Base-by-base conservation (phyloP, 2,113 vertebrate genomes). In the Marcusenius ussheri region DNA sequence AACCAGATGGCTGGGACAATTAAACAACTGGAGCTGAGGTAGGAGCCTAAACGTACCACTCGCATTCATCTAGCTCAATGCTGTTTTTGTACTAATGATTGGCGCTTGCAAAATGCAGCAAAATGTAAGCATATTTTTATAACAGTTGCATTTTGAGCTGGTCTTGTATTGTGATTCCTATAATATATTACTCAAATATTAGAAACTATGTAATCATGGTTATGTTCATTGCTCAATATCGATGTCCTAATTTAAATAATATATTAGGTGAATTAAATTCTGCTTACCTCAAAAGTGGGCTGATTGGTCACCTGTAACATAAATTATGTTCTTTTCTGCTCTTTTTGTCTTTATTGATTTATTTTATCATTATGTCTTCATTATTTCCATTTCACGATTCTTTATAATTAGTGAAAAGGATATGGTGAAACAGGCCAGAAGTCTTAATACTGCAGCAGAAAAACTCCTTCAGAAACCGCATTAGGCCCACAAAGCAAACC, bases 341-440 rank as follows among this genome's bases (percentile, higher is more conserved):
- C 74, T 42, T 80, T 80, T 35, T 80, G n/a, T 35, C 47, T 77
- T 89, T 74, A n/a, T 89, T 13, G 11, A 58, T 89, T 84, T 46
- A 1, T 46, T 85, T 50, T 84, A 17, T 53, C 47, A 80, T 46
- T 74, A 58, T 70, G 24, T 89, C 45, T 89, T 21, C 80, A 88
- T 90, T 90, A 80, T 85, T 83, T 58, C 45, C 88, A 85, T 90
- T 24, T 66, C 87, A 7, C 77, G 47, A 77, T 89, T 87, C 31
- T 92, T 87, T 91, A 77, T 1, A 56, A 87, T 91, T 92, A 99
- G 98, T 94, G 98, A 99, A 96, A 98, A 98, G 95, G 97, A 99
- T 96, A 96, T 98, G 97, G 97, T 97, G 96, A 99, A 99, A 96
- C 98, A 99, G 97, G 98, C 98, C 96, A 97, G 97, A 94, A 97